Percentiles rank a stretch among this genome's conserved stretches.
phyloP scores from a whole-genome alignment of 2,113 vertebrate species.

The Ornithorhynchus anatinus region DNA sequence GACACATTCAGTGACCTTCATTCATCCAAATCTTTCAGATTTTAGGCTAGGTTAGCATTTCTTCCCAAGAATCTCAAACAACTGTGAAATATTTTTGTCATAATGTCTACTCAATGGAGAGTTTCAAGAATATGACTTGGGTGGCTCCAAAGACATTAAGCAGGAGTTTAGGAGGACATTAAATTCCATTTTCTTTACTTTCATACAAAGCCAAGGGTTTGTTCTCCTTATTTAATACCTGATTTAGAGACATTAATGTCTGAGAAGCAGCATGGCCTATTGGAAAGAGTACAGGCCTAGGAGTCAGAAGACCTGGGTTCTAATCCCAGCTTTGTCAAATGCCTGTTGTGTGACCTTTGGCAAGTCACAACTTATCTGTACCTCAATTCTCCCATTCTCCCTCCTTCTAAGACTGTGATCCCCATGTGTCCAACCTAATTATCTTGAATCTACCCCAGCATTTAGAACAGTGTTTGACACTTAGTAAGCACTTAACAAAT shows the following conservation, averaged over 20 bases:
- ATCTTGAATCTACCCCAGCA: too few relatives aligned
- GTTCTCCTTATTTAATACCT: conserved; percentile 40
- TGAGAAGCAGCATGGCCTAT: too few relatives aligned
- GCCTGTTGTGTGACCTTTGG: too few relatives aligned
- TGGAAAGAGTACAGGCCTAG: too few relatives aligned
- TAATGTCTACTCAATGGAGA: conserved; percentile 33
- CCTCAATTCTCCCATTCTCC: too few relatives aligned
- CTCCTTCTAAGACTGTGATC: too few relatives aligned
- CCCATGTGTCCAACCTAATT: too few relatives aligned
- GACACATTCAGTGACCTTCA: neutral
- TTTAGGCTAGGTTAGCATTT: conserved; percentile 25
- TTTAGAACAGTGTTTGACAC: too few relatives aligned
- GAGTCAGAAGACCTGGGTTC: too few relatives aligned
- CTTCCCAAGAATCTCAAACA: conserved; percentile 14
- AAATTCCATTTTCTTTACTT: conserved; percentile 49
- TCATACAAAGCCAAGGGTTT: conserved; percentile 26
- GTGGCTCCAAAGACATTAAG: conserved; percentile 51
- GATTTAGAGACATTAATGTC: conserved; percentile 56
- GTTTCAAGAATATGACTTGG: conserved; percentile 41
- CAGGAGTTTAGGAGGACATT: conserved; percentile 58
- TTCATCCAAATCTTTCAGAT: conserved; percentile 1
- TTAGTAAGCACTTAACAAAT: too few relatives aligned
- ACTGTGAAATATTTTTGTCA: conserved; percentile 44
- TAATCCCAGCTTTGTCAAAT: too few relatives aligned
- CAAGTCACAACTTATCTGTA: too few relatives aligned